Evolutionary conservation across 2,888 invertebrate species (phyloP), one percentile per base, ranked within the genome.

Genomic region (Girardia tigrina): DNA sequence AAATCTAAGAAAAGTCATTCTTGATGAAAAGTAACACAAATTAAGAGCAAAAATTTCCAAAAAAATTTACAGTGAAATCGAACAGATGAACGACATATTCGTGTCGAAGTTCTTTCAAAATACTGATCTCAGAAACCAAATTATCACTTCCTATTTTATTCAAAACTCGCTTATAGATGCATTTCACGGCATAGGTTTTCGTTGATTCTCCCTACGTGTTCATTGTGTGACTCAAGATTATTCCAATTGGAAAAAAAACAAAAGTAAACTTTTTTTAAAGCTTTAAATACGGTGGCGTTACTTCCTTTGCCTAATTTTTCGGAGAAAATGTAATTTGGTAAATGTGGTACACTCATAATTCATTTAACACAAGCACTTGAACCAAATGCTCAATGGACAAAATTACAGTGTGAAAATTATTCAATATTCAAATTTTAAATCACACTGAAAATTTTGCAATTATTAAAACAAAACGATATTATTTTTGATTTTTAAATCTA

Each of bases 101-200:
- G 23, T 72, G 73, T 8, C 36, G 23, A 2, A 72, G 2, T 42
- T 56, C 23, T 72, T 72, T 72, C 42, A 72, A n/a, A 29, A 72
- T 72, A 26, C 73, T 36, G 8, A 72, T 72, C 36, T 72, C 73
- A 8, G 73, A 72, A 29, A 72, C 73, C n/a, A 72, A 29, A 72
- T 72, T 72, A 29, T 72, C 73, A n/a, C 29, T 29, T 4, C 29
- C 73, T 23, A 20, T 72, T 36, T 72, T 72, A 72, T 72, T 72
- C 23, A 72, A 36, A 29, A 72, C 23, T 72, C n/a, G 28, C 23
- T 72, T 72, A 28, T 29, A 23, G 12, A 72, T 72, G 23, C 73
- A 72, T 29, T 72, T 72, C 1, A 72, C 23, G 4, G 73, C 73
- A 72, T 29, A 29, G 2, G 36, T 26, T 36, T 72, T 6, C 2